Evolutionary conservation across 1,140 invertebrate genomes (phyloP).

Genomic region (Drosophila kanapiae): DNA sequence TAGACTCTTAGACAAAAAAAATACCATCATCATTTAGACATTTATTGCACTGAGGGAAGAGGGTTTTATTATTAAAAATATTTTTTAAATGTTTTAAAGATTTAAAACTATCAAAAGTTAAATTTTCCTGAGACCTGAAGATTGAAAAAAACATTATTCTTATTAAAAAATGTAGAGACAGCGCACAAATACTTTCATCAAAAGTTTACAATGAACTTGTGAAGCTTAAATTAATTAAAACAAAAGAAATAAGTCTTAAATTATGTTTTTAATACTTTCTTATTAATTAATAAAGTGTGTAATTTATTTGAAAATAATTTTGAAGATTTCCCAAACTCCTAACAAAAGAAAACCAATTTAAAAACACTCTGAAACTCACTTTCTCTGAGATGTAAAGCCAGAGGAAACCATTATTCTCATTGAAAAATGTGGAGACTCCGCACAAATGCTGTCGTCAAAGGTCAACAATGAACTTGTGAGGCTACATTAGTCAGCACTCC

Average conservation of each 20-base stretch:
- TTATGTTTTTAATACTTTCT: no score
- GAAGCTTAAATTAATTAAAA: no score
- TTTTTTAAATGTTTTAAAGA: no score
- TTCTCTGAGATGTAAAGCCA: neutral
- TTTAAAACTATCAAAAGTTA: neutral
- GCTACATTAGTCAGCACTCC: constrained; percentile 29
- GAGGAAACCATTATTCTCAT: constrained; percentile 1
- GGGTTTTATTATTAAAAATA: neutral
- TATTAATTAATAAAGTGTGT: no score
- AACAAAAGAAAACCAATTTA: neutral
- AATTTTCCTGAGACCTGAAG: neutral
- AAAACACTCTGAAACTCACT: neutral
- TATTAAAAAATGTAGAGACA: constrained; percentile 9
- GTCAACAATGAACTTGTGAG: constrained; percentile 12
- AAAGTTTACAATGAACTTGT: constrained; percentile 17
- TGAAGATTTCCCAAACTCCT: neutral
- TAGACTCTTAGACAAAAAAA: neutral
- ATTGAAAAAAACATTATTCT: neutral
- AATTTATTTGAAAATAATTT: no score
- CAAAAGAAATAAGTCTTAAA: no score
- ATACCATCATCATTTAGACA: constrained; percentile 4
- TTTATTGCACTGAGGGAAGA: neutral
- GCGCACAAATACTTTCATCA: constrained; percentile 1
- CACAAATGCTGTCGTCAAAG: constrained; percentile 18
- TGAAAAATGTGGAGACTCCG: constrained; percentile 9